These are phyloP conservation scores for Lipotes vexillifer DNA, from an alignment of 2,113 vertebrate species.

Conservation along the genomic window DNA sequence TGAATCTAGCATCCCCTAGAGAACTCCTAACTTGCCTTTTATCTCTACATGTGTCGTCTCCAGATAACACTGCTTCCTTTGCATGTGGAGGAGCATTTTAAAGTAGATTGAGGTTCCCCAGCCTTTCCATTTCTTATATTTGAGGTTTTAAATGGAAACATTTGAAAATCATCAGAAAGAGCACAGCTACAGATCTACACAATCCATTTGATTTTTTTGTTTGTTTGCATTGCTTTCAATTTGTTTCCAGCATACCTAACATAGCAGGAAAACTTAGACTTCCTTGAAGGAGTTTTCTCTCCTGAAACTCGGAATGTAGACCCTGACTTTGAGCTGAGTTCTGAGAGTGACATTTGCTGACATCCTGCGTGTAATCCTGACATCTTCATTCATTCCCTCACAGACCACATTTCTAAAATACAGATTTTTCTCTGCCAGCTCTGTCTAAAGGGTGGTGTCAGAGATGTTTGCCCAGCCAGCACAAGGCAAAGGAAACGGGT, in stretches of 20 bases:
- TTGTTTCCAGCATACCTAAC: neutral
- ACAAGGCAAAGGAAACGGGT: neutral
- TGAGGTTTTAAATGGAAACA: neutral
- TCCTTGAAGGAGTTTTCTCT: neutral
- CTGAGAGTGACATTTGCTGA: neutral
- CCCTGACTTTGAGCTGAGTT: neutral
- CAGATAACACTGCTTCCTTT: neutral
- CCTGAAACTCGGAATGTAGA: neutral
- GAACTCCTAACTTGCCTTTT: neutral
- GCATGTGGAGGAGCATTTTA: neutral
- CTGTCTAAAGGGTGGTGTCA: neutral
- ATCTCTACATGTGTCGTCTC: neutral
- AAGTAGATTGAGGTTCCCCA: neutral
- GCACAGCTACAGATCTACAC: neutral
- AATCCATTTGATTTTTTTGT: neutral
- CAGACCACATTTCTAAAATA: neutral
- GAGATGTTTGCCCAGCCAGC: neutral
- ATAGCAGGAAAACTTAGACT: neutral
- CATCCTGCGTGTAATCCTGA: neutral
- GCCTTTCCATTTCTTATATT: neutral
- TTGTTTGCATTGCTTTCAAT: neutral
- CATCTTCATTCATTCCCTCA: neutral
- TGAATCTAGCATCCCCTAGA: neutral
- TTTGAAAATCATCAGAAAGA: neutral
- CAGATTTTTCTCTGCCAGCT: neutral